These are phyloP conservation scores for Galbula dea DNA, from an alignment of 2,113 vertebrate genomes.

Conservation along the genomic window DNA sequence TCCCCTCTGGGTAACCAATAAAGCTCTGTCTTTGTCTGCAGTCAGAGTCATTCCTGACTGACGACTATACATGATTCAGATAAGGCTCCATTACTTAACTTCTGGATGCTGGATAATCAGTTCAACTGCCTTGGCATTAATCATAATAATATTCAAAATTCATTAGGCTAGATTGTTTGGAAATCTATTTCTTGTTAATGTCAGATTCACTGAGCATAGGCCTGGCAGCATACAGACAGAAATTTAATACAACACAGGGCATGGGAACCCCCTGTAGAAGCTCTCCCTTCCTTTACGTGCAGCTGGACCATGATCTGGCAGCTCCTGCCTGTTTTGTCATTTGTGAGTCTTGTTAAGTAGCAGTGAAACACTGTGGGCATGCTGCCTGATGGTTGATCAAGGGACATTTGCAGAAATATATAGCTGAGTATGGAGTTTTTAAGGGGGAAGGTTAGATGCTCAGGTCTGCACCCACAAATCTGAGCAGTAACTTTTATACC, in stretches of 20 bases:
- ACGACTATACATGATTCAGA: not conserved
- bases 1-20: not conserved
- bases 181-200: constrained; percentile 76
- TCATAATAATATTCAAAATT: constrained; percentile 73
- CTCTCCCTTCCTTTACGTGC: not conserved
- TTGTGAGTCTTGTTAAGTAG: not conserved
- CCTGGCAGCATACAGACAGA: not conserved
- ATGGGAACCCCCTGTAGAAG: not conserved
- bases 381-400: not conserved
- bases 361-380: not conserved
- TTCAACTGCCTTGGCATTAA: constrained; percentile 30
- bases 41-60: not conserved
- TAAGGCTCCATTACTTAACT: constrained; percentile 29
- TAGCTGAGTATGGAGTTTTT: not conserved
- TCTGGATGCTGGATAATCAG: constrained; percentile 31
- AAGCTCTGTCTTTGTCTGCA: not conserved
- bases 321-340: not conserved
- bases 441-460: not conserved
- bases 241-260: not conserved
- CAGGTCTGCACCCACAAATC: not conserved
- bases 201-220: constrained; percentile 46
- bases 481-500: not conserved
- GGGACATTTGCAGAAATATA: not conserved
- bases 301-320: not conserved
- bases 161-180: constrained; percentile 73